These are phyloP conservation scores for Cataglyphis hispanica DNA, from an alignment of 1,140 invertebrate genomes.

Conservation along the genomic window DNA sequence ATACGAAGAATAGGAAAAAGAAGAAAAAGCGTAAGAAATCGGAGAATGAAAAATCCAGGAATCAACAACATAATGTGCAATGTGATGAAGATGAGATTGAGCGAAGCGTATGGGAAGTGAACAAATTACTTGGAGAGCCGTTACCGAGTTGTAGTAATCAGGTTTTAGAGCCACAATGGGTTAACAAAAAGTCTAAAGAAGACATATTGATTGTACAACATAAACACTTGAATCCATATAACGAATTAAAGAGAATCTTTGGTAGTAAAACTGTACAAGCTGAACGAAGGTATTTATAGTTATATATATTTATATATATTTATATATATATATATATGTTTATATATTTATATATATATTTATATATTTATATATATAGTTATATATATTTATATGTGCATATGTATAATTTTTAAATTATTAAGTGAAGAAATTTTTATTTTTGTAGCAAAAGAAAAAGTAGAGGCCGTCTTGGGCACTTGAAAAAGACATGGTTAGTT, in stretches of 20 bases:
- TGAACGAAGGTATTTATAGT: slow-evolving; percentile 87
- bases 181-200: slow-evolving; percentile 81
- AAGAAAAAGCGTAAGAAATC: slow-evolving; percentile 89
- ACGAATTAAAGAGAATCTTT: slow-evolving; percentile 95
- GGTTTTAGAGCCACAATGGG: slow-evolving; percentile 72
- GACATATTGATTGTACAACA: slow-evolving; percentile 89
- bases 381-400: slow-evolving; percentile 20
- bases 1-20: slow-evolving; percentile 84
- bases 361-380: no score
- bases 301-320: slow-evolving; percentile 44
- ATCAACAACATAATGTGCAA: slow-evolving; percentile 86
- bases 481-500: slow-evolving; percentile 90
- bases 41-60: slow-evolving; percentile 78
- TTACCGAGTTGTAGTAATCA: slow-evolving; percentile 77
- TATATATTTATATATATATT: no score
- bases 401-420: background rate
- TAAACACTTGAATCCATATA: slow-evolving; percentile 93
- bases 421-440: slow-evolving; percentile 34
- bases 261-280: slow-evolving; percentile 92
- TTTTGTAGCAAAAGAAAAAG: slow-evolving; percentile 87
- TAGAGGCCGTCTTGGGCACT: slow-evolving; percentile 86
- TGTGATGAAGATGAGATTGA: slow-evolving; percentile 91
- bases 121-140: slow-evolving; percentile 90
- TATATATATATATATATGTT: no score
- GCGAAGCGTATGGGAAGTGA: slow-evolving; percentile 90